Percentiles rank a stretch among this genome's conserved stretches.
phyloP scores from a whole-genome alignment of 2,888 invertebrate genomes.

The Yponomeuta malinellus region DNA sequence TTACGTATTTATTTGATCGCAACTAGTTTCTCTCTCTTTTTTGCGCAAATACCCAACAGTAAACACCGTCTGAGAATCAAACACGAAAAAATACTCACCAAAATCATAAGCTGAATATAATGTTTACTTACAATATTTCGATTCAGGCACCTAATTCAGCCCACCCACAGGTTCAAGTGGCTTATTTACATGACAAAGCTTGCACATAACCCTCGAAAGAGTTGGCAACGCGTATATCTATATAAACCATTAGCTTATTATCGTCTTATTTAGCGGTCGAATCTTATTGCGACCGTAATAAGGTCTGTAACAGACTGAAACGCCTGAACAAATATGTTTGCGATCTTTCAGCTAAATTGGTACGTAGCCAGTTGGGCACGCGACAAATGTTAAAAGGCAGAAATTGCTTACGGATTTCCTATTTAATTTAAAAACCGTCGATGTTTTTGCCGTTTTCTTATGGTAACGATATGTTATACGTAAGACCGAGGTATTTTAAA shows the following conservation, averaged over 20 bases:
- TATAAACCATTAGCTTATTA: neutral
- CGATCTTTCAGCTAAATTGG: neutral
- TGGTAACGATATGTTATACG: too few relatives aligned
- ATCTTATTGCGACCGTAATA: neutral
- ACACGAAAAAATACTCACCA: neutral
- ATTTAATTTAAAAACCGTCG: neutral
- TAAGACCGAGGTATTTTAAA: too few relatives aligned
- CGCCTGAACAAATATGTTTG: neutral
- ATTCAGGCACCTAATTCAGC: slow-evolving; percentile 17
- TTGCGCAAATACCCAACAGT: too few relatives aligned
- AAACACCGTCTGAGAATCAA: neutral
- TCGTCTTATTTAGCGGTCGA: too few relatives aligned
- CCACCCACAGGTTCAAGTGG: slow-evolving; percentile 48
- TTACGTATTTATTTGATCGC: too few relatives aligned
- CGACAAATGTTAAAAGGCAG: neutral
- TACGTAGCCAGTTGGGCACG: neutral
- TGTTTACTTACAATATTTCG: neutral
- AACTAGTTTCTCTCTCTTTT: too few relatives aligned
- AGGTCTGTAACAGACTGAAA: neutral
- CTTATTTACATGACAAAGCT: slow-evolving; percentile 70
- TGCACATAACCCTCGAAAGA: slow-evolving; percentile 52
- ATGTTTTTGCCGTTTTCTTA: neutral
- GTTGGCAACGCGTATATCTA: slow-evolving; percentile 27
- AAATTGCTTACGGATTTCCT: neutral
- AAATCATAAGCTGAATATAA: neutral